phyloP scores from a whole-genome alignment of 2,888 invertebrate species.

The Coelopa pilipes region DNA sequence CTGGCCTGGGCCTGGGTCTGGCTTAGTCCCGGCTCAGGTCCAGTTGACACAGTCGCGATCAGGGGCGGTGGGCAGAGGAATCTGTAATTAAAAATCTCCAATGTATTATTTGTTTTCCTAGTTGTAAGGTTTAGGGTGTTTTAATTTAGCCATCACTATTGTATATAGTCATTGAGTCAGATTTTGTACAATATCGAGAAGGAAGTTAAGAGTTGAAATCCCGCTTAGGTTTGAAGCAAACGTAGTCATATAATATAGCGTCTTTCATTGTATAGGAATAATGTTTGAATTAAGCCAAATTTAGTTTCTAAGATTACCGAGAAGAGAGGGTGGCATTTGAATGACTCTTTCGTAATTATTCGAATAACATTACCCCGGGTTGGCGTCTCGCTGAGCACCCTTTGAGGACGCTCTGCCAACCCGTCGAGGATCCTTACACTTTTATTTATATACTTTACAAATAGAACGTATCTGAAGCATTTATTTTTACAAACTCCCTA shows the following conservation, averaged over 20 bases:
- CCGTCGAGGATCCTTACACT: background rate
- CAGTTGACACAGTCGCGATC: background rate
- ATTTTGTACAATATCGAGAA: background rate
- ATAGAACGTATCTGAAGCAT: slow-evolving; percentile 5
- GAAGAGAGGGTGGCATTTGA: slow-evolving; percentile 37
- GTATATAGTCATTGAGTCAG: slow-evolving; percentile 24
- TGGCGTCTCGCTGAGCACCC: slow-evolving; percentile 22
- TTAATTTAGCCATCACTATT: slow-evolving; percentile 10
- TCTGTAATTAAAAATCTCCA: slow-evolving; percentile 6
- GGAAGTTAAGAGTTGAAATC: background rate
- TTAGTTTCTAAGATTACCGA: slow-evolving; percentile 42
- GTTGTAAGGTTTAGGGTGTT: background rate
- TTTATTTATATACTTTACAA: slow-evolving; percentile 10
- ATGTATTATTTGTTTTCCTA: slow-evolving; percentile 15
- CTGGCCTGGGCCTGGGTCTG: slow-evolving; percentile 11
- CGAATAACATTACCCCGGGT: slow-evolving; percentile 40
- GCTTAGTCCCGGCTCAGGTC: background rate
- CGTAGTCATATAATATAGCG: slow-evolving; percentile 16
- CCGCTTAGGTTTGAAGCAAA: slow-evolving; percentile 10
- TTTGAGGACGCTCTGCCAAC: background rate
- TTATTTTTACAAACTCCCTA: slow-evolving; percentile 8
- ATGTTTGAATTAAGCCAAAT: slow-evolving; percentile 49
- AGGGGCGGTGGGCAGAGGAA: background rate
- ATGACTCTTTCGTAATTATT: slow-evolving; percentile 53
- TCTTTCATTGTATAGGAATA: background rate